Evolutionary conservation across 2,797 vertebrate genomes (phyloP).

Genomic region (Amphiprion clarkii): DNA sequence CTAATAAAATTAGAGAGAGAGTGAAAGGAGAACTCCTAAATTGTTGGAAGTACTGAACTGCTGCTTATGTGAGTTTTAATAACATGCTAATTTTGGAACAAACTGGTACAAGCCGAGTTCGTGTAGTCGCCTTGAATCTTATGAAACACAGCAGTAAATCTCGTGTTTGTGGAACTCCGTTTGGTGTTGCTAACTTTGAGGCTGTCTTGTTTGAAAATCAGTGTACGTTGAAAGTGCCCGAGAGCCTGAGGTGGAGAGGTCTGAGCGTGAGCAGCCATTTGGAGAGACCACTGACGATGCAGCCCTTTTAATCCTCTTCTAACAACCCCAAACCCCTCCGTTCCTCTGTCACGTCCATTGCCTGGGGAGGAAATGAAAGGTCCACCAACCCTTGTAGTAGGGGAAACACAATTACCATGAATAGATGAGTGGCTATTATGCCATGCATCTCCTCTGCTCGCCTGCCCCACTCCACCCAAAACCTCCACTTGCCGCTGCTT

Average conservation of each 20-base stretch:
- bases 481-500: conserved; percentile 53
- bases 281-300: conserved; percentile 64
- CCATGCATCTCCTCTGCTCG: conserved; percentile 64
- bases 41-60: not conserved
- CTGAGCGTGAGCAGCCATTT: conserved; percentile 63
- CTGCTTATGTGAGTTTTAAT: not conserved
- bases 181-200: conserved; percentile 10
- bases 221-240: conserved; percentile 4
- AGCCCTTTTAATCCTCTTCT: conserved; percentile 75
- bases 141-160: conserved; percentile 4
- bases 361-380: conserved; percentile 77
- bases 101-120: not conserved
- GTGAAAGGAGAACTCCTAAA: too few relatives aligned
- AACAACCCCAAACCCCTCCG: conserved; percentile 66
- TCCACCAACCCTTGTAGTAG: conserved; percentile 74
- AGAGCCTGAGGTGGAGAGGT: conserved; percentile 42
- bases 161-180: conserved; percentile 10
- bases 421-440: conserved; percentile 79
- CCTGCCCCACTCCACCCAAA: conserved; percentile 51
- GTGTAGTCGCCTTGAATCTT: not conserved
- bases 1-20: too few relatives aligned
- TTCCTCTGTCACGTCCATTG: conserved; percentile 66
- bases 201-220: conserved; percentile 43
- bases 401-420: conserved; percentile 81
- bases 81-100: not conserved